These are phyloP conservation scores for Catamblyrhynchus diadema DNA, from an alignment of 2,797 vertebrate genomes.

Conservation along the genomic window DNA sequence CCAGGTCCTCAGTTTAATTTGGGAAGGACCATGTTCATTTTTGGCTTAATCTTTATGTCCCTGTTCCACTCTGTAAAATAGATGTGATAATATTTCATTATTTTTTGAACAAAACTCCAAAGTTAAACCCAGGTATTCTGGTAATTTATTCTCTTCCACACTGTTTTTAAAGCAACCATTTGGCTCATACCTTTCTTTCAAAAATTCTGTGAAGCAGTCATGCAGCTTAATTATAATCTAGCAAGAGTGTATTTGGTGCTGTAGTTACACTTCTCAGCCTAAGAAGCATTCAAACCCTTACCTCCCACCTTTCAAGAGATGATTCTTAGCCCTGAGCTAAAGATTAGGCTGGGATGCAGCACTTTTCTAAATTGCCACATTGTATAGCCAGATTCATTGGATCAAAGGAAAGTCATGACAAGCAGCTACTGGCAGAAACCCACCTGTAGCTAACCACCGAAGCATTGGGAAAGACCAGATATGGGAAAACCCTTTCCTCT, in stretches of 20 bases:
- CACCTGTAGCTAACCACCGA: background rate
- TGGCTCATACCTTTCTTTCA: background rate
- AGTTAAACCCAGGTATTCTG: background rate
- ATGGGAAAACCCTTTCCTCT: background rate
- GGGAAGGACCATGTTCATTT: background rate
- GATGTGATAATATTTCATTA: background rate
- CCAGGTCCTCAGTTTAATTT: background rate
- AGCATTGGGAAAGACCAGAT: background rate
- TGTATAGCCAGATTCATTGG: background rate
- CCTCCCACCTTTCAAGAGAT: background rate
- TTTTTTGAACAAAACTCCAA: background rate
- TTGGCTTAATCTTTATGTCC: background rate
- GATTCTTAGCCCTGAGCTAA: background rate
- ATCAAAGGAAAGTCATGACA: background rate
- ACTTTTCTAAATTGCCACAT: background rate
- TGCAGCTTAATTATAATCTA: background rate
- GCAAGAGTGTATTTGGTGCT: background rate
- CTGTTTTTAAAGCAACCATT: background rate
- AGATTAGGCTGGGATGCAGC: background rate
- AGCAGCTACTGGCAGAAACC: background rate
- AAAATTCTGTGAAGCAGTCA: background rate
- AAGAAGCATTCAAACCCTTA: background rate
- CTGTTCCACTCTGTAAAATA: background rate
- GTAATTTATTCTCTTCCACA: background rate
- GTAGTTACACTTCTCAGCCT: background rate